Evolutionary conservation across 2,888 invertebrate species (phyloP).

Genomic region (Ceramica pisi): DNA sequence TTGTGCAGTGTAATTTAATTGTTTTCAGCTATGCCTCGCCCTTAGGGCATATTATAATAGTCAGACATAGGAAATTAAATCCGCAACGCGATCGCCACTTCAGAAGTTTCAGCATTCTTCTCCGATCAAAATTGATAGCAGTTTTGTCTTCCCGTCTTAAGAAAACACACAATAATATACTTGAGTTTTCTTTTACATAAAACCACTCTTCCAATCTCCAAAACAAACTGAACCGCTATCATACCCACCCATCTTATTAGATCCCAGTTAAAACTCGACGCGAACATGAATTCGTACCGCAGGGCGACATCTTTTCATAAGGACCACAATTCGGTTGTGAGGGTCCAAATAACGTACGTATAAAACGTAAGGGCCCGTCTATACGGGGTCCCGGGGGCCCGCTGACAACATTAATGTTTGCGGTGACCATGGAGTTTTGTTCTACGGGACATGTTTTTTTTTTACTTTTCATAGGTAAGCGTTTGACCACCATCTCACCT

Average conservation of each 20-base stretch:
- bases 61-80: too few relatives aligned
- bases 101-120: too few relatives aligned
- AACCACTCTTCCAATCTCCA: neutral
- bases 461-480: too few relatives aligned
- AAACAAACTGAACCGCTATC: conserved; percentile 28
- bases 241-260: conserved; percentile 51
- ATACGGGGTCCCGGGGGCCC: conserved; percentile 57
- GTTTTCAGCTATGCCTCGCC: too few relatives aligned
- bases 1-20: too few relatives aligned
- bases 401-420: conserved; percentile 67
- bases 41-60: too few relatives aligned
- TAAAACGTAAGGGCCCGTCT: conserved; percentile 68
- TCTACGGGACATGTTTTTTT: too few relatives aligned
- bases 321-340: conserved; percentile 56
- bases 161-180: neutral
- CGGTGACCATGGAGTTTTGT: conserved; percentile 31
- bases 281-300: conserved; percentile 52
- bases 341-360: conserved; percentile 64
- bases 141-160: too few relatives aligned
- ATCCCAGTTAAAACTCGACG: conserved; percentile 55
- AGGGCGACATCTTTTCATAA: conserved; percentile 66
- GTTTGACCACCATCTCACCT: too few relatives aligned
- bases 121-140: too few relatives aligned
- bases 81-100: too few relatives aligned
- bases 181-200: neutral